Base-by-base conservation (phyloP, 1,140 invertebrate genomes). In the Neodiprion pinetum region DNA sequence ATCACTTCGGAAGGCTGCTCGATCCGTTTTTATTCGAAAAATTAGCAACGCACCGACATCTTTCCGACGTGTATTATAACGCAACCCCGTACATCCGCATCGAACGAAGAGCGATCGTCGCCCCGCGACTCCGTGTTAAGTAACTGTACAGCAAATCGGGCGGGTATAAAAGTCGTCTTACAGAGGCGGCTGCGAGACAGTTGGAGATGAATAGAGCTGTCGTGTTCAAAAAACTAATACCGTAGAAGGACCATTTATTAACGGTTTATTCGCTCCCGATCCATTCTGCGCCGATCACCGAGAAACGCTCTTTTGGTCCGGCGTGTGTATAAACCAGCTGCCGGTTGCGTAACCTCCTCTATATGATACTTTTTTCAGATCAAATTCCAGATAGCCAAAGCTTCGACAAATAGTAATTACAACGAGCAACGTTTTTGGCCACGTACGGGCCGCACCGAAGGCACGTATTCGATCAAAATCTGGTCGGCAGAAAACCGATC, bases 191-290 rank as follows among this genome's bases (percentile, higher is more conserved):
- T 61, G 28, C 28, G 28, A 40, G n/a, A 17, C n/a, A 61, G 53
- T 17, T 17, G 28, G 28, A 61, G 53, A 61, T 61, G 53, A 61
- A 61, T 61, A 61, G 53, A 61, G 53, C 53, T 61, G 53, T 61
- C 53, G 53, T 61, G n/a, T 61, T 61, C 11, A 61, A 61, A 61
- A 61, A 61, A 61, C 53, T 61, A 61, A 61, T 61, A 61, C 53
- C 53, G 53, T 61, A 61, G n/a, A 61, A 61, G 53, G 53, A 61
- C 53, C 11, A 61, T 61, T 61, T 61, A 61, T 61, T 61, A 61
- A 61, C 53, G 53, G 53, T 61, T 61, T 61, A 61, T 61, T 17
- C 11, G 53, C 53, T 17, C 5, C 53, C 53, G 53, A 61, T 61
- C n/a, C 53, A 61, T 61, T 9, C 53, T 4, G n/a, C n/a, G 11